Evolutionary conservation across 1,140 invertebrate species (phyloP).

Genomic region (Brachionus manjavacas): DNA sequence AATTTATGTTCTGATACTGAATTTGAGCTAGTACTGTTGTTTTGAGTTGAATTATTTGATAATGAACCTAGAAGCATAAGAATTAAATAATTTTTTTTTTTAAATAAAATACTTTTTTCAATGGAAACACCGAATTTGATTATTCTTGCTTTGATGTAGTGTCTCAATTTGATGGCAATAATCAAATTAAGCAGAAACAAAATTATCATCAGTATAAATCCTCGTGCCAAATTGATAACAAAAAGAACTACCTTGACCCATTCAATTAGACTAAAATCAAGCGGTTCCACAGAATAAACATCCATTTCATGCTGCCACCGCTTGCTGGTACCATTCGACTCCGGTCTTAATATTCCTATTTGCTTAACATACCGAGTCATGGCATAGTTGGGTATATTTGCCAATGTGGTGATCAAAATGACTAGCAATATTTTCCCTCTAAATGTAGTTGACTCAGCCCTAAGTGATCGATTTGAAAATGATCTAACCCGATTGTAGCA

Average conservation of each 20-base stretch:
- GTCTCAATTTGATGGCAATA: background rate
- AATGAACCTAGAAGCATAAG: background rate
- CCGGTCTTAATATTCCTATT: background rate
- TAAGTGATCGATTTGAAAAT: background rate
- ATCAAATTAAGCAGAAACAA: background rate
- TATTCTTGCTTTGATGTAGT: background rate
- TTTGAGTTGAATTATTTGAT: background rate
- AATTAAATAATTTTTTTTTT: background rate
- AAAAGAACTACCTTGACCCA: slow-evolving; percentile 5
- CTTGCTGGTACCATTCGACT: background rate
- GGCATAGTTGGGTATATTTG: slow-evolving; percentile 19
- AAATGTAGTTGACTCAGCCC: background rate
- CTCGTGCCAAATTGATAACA: background rate
- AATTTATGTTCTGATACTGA: background rate
- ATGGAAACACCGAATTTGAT: background rate
- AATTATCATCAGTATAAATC: slow-evolving; percentile 4
- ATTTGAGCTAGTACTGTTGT: background rate
- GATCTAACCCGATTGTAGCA: background rate
- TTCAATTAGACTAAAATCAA: background rate
- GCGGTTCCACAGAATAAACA: background rate
- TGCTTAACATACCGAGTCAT: slow-evolving; percentile 7
- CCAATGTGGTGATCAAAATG: background rate
- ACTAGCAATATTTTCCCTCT: background rate
- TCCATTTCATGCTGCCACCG: background rate
- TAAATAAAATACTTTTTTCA: slow-evolving; percentile 4